Evolutionary conservation across 2,797 vertebrate species (phyloP), one percentile per base, ranked within the genome.

Genomic region (Serranus cabrilla): DNA sequence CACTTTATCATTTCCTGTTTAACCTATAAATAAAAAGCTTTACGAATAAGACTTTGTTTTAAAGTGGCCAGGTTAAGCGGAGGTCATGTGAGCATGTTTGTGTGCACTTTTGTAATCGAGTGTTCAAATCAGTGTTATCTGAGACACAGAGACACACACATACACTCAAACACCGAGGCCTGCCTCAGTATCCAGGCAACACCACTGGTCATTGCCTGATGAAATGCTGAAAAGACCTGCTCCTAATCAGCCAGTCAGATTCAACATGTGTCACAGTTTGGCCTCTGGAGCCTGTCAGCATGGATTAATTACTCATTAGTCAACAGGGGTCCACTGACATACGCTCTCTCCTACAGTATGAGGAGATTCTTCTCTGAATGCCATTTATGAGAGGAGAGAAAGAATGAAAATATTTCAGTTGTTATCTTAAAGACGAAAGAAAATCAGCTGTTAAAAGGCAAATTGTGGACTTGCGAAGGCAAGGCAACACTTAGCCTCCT

Each of bases 151-250:
- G 42, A 71, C 72, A 50, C 49, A 52, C 25, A 54, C 21, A 51
- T 65, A 49, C 59, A 71, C 64, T 67, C 62, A 79, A 61, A 77
- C 39, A 71, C 12, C 34, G 54, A 67, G 64, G 82, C 65, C 67
- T 81, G 80, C 78, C 71, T 79, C 71, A 5, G 93, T 95, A 83
- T 92, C 93, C 83, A 91, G 89, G 94, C 94, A 95, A 95, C 93
- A 87, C 82, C 71, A 55, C 86, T 75, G 86, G 89, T 82, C 82
- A 85, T 88, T 64, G 87, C 84, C 87, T 90, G 88, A 91, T 87
- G 81, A 87, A 83, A 85, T 70, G 62, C 71, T 39, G 20, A 54
- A 54, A 21, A 77, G 77, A 74, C 66, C 71, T 62, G 52, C 63
- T 78, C 49, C 31, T 78, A 73, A 83, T 84, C 60, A 76, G 47